Percentiles rank a stretch among this genome's conserved stretches.
Conservation (phyloP, 2,888 invertebrate species). For the Hecatera dysodea region DNA sequence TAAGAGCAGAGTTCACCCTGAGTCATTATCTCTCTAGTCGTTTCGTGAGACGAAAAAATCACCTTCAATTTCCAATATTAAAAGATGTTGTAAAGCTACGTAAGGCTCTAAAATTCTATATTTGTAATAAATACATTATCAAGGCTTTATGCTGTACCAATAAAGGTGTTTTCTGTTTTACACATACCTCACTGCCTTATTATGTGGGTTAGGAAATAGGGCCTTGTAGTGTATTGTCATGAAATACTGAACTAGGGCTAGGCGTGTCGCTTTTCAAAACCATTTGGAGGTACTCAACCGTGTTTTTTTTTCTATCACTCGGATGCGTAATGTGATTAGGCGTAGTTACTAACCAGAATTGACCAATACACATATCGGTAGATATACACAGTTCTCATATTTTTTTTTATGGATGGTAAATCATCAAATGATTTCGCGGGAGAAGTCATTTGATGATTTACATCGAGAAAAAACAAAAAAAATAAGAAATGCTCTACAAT, state of each 20-base stretch:
- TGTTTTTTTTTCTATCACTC: conserved; percentile 21
- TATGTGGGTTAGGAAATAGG: conserved; percentile 38
- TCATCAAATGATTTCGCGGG: no score
- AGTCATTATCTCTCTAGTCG: no score
- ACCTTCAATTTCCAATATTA: background rate
- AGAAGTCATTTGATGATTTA: no score
- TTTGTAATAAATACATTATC: background rate
- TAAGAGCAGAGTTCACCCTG: background rate
- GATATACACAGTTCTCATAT: no score
- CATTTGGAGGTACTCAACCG: conserved; percentile 25
- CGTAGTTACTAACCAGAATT: background rate
- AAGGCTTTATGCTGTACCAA: conserved; percentile 26
- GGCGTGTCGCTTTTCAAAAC: conserved; percentile 46
- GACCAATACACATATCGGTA: background rate
- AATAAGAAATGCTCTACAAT: no score
- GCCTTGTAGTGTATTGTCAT: conserved; percentile 39
- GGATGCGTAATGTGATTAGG: background rate
- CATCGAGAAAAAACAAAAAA: no score
- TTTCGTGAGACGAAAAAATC: conserved; percentile 12
- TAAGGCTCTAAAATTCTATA: background rate
- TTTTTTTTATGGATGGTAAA: no score
- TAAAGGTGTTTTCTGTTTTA: conserved; percentile 47
- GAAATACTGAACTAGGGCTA: conserved; percentile 28
- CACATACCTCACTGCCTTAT: background rate
- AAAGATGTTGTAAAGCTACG: background rate